A percentile compares a stretch with the other conserved stretches of the same genome.
Evolutionary conservation across 2,797 vertebrate genomes (phyloP).

Genomic region (Siniperca obscura): DNA sequence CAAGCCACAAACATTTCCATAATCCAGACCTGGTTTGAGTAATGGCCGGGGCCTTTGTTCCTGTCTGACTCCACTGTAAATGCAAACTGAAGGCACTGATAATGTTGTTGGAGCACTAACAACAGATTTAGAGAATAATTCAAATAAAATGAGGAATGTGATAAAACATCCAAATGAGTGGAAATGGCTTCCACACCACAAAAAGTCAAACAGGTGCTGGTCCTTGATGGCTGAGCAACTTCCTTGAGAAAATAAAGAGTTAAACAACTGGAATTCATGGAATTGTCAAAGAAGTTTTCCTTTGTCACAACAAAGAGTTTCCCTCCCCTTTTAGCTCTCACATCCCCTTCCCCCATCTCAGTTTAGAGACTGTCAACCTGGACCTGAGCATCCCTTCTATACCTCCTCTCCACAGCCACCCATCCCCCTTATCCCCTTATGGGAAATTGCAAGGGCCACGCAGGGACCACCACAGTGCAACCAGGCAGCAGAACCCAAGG

Average conservation of each 20-base stretch:
- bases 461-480: slow-evolving; percentile 79
- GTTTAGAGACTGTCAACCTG: slow-evolving; percentile 40
- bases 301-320: slow-evolving; percentile 29
- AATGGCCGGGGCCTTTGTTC: slow-evolving; percentile 5
- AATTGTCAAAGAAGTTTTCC: slow-evolving; percentile 30
- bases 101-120: slow-evolving; percentile 36
- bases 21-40: slow-evolving; percentile 54
- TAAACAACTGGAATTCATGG: background rate
- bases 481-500: slow-evolving; percentile 71
- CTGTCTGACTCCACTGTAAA: slow-evolving; percentile 42
- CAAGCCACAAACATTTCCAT: slow-evolving; percentile 74
- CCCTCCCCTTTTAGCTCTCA: slow-evolving; percentile 8
- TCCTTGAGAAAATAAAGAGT: background rate
- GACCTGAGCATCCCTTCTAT: slow-evolving; percentile 66
- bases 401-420: slow-evolving; percentile 42
- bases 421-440: slow-evolving; percentile 64
- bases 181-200: slow-evolving; percentile 47
- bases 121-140: slow-evolving; percentile 33
- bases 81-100: slow-evolving; percentile 35
- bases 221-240: slow-evolving; percentile 34
- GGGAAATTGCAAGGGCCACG: slow-evolving; percentile 64
- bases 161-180: slow-evolving; percentile 45
- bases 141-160: slow-evolving; percentile 48
- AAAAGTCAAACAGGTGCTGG: slow-evolving; percentile 50
- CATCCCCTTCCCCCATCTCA: slow-evolving; percentile 34